Base-by-base conservation (phyloP, 2,888 invertebrate species). In the Meta bourneti region DNA sequence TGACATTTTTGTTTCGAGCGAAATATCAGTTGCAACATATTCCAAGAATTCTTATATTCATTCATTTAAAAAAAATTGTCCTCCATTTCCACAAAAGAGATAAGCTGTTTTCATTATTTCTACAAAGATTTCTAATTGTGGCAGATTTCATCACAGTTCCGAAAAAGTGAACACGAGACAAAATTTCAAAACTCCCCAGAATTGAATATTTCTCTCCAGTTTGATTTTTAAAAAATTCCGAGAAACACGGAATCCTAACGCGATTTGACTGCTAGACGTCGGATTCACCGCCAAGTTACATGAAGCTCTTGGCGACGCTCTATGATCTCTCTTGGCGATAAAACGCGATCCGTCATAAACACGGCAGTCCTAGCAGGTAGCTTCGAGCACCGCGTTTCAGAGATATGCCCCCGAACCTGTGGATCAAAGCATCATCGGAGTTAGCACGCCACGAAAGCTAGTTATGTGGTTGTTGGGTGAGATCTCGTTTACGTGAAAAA, bases 401-500 rank as follows among this genome's bases (percentile, higher is more conserved):
- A 81, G 89, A 83, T 69, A 90, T 90, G 90, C 75, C 51, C 85
- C 61, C 81, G 80, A 90, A 90, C 90, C 90, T 90, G 90, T 90
- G 74, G 90, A 90, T 90, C 90, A 80, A 80, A 80, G 69, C 80
- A 85, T 86, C 86, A 51, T 75, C 74, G 34, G 75, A 80, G 78
- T 79, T 16, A 34, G 72, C 54, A 48, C 72, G 72, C 72, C 75
- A 71, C 78, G 34, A 83, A 89, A 70, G 71, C 83, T 84, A 72
- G 89, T 71, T 20, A 90, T 90, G 84, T 80, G 78, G 78, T 52
- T 84, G 84, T 87, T 51, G 13, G 52, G 49, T 49, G 72, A 70
- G 72, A 87, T 54, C 61, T 88, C 52, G 20, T 61, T 54, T 74
- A 72, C 51, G 74, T 88, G 79, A 81, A 61, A 51, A 34, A 34